Base-by-base conservation (phyloP, 2,797 vertebrate species). In the Catharus ustulatus region DNA sequence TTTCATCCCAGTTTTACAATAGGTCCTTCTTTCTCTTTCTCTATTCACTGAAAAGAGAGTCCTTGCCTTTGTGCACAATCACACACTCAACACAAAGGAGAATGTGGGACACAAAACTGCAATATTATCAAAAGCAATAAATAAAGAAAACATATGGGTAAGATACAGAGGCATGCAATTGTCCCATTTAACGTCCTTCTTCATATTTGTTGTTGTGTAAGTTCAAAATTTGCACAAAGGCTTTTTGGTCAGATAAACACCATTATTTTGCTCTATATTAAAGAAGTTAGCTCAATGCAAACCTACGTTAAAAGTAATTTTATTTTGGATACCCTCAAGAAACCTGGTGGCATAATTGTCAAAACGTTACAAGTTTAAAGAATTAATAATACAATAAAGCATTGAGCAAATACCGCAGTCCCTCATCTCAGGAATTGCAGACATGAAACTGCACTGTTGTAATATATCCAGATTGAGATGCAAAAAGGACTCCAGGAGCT, bases 1-100 rank as follows among this genome's bases (percentile, higher is more conserved):
- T 90, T 96, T 84, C 29, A 62, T 86, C 63, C 63, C 43, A 88
- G 38, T 93, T 92, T 95, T 89, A 74, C 58, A 88, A 81, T 38
- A 75, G 10, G 7, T 84, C 38, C 45, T 78, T 59, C 20, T 61
- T 89, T 91, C 42, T 84, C 54, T 89, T 63, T 69, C 27, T 40
- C 23, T 82, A 1, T 34, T 71, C 61, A 77, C 12, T 0, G 0
- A 16, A 79, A 95, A 79, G 11, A 40, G 10, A 52, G 18, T 62
- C 19, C 30, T 80, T 91, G 49, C 21, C 32, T 83, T 75, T 78
- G 38, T 71, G 27, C 20, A 59, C 46, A 74, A 21, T n/a, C 42
- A 58, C 6, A 69, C 0, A 1, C 20, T 63, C 45, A 58, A 73
- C 24, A 69, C 12, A 81, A 87, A 89, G 16, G 13, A 24, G 17